Percentiles rank a stretch among this genome's conserved stretches.
Evolutionary conservation across 2,888 invertebrate species (phyloP).

Genomic region (Papilio elwesi): DNA sequence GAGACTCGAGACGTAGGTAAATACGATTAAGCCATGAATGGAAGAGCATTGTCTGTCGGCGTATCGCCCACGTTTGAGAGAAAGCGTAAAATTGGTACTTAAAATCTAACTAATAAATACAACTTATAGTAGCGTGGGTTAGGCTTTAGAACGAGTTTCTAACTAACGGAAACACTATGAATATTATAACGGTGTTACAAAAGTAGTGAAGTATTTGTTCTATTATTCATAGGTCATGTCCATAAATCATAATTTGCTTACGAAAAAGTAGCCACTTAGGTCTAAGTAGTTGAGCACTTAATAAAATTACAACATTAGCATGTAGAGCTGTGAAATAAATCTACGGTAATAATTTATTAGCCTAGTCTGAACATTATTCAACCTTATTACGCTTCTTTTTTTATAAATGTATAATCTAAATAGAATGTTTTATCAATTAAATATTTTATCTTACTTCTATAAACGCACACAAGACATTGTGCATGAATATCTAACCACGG

Average conservation of each 20-base stretch:
- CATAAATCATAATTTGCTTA: not conserved
- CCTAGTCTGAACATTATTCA: slow-evolving; percentile 3
- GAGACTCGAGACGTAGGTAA: slow-evolving; percentile 53
- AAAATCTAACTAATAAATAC: slow-evolving; percentile 27
- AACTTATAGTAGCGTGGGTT: slow-evolving; percentile 34
- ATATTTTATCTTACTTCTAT: no score
- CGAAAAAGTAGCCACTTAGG: slow-evolving; percentile 14
- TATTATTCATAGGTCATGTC: slow-evolving; percentile 14
- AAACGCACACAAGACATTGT: no score
- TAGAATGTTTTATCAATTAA: not conserved
- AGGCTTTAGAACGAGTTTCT: slow-evolving; percentile 5
- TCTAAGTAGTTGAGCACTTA: slow-evolving; percentile 16
- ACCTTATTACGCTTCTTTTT: not conserved
- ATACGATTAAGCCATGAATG: slow-evolving; percentile 67
- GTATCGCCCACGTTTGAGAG: slow-evolving; percentile 73
- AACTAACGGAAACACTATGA: slow-evolving; percentile 15
- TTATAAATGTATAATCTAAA: not conserved
- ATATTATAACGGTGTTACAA: not conserved
- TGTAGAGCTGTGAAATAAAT: slow-evolving; percentile 18
- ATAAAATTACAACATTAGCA: slow-evolving; percentile 25
- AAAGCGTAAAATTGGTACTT: slow-evolving; percentile 57
- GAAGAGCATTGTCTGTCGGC: slow-evolving; percentile 56
- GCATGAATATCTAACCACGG: no score
- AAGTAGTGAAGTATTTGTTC: not conserved
- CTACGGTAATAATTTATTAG: slow-evolving; percentile 11